A percentile compares a stretch with the other conserved stretches of the same genome.
These are phyloP conservation scores for Phataginus tetradactyla DNA, from an alignment of 2,797 vertebrate genomes.

Conservation along the genomic window DNA sequence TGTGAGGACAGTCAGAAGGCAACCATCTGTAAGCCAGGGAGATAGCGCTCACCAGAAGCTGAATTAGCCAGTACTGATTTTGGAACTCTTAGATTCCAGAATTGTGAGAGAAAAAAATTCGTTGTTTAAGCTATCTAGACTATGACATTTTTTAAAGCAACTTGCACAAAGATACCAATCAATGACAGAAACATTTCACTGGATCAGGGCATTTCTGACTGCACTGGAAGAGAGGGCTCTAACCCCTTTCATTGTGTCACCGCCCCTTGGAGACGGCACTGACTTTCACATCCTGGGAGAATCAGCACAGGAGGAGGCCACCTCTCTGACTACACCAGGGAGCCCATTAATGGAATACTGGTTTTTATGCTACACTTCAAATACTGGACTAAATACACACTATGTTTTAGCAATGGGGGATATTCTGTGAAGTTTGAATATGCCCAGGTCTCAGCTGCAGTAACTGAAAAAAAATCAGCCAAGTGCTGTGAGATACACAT, in stretches of 20 bases:
- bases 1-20: not conserved
- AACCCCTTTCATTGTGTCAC: not conserved
- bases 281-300: not conserved
- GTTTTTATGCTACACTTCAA: not conserved
- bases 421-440: not conserved
- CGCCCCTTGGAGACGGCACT: not conserved
- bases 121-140: not conserved
- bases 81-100: not conserved
- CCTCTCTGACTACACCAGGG: not conserved
- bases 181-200: not conserved
- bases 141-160: not conserved
- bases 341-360: not conserved
- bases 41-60: not conserved
- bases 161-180: not conserved
- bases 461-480: not conserved
- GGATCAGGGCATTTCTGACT: not conserved
- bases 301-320: not conserved
- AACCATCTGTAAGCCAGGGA: not conserved
- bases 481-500: not conserved
- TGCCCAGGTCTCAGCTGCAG: not conserved
- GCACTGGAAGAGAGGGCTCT: not conserved
- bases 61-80: not conserved
- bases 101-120: not conserved
- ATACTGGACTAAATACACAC: not conserved
- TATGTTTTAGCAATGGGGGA: not conserved